A percentile compares a stretch with the other conserved stretches of the same genome.
These are phyloP conservation scores for Rhagium mordax DNA, from an alignment of 2,888 invertebrate species.

Conservation along the genomic window DNA sequence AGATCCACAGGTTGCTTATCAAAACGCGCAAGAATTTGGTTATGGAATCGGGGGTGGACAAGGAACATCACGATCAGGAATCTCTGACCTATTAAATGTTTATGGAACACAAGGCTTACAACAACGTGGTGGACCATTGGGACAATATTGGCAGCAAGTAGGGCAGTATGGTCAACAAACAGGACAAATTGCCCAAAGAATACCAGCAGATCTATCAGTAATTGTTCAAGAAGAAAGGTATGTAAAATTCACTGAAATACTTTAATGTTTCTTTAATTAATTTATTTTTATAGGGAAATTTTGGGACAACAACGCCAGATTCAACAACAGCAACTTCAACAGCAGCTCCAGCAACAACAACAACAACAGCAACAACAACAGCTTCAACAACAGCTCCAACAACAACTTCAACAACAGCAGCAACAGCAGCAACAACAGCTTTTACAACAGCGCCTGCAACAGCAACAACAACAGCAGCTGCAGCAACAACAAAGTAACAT, in stretches of 20 bases:
- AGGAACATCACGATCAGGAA: background rate
- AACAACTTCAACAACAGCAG: slow-evolving; percentile 19
- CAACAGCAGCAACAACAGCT: background rate
- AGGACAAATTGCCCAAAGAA: background rate
- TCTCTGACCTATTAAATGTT: background rate
- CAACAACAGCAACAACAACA: background rate
- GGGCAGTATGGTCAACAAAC: background rate
- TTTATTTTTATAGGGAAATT: slow-evolving; percentile 7
- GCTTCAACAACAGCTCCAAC: slow-evolving; percentile 14
- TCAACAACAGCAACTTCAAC: slow-evolving; percentile 11
- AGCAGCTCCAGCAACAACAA: background rate
- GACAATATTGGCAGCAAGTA: background rate
- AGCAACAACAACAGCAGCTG: background rate
- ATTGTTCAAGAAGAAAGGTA: slow-evolving; percentile 21
- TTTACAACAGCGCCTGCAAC: background rate
- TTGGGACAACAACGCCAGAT: slow-evolving; percentile 20
- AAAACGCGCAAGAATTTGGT: background rate
- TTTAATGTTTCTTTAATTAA: background rate
- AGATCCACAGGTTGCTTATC: background rate
- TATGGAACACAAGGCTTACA: background rate
- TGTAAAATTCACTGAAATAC: background rate
- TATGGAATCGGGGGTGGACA: background rate
- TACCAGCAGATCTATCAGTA: slow-evolving; percentile 11
- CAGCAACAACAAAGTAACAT: background rate
- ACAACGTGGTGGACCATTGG: background rate